Percentiles rank a stretch among this genome's conserved stretches.
phyloP scores from a whole-genome alignment of 2,113 vertebrate species.

The Tetrao urogallus region DNA sequence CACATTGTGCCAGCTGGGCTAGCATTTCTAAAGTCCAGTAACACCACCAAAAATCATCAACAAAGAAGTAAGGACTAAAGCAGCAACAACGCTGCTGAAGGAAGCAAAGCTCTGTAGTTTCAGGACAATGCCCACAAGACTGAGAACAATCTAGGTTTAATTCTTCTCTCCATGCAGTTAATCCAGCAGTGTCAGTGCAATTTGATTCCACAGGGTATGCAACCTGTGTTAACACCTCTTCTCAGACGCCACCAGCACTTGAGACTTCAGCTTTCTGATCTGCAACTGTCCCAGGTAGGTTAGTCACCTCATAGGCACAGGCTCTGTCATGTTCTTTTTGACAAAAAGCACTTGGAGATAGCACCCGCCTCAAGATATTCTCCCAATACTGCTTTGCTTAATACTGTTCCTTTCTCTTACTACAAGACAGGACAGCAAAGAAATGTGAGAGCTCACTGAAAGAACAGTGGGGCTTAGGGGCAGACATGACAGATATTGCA shows the following conservation, averaged over 20 bases:
- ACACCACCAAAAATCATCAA: neutral
- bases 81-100: neutral
- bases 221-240: neutral
- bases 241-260: neutral
- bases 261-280: neutral
- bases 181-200: neutral
- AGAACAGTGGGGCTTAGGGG: neutral
- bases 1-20: neutral
- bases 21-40: neutral
- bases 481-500: neutral
- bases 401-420: neutral
- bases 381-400: neutral
- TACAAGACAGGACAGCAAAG: neutral
- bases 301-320: neutral
- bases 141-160: neutral
- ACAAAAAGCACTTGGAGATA: neutral
- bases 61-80: neutral
- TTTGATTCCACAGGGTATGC: neutral
- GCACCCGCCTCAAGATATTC: neutral
- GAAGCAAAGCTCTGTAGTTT: neutral
- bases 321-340: neutral
- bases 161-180: neutral
- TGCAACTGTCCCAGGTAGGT: neutral
- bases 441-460: neutral
- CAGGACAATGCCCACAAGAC: neutral